Percentiles rank a stretch among this genome's conserved stretches.
These are phyloP conservation scores for Achlya flavicornis DNA, from an alignment of 2,888 invertebrate species.

Conservation along the genomic window DNA sequence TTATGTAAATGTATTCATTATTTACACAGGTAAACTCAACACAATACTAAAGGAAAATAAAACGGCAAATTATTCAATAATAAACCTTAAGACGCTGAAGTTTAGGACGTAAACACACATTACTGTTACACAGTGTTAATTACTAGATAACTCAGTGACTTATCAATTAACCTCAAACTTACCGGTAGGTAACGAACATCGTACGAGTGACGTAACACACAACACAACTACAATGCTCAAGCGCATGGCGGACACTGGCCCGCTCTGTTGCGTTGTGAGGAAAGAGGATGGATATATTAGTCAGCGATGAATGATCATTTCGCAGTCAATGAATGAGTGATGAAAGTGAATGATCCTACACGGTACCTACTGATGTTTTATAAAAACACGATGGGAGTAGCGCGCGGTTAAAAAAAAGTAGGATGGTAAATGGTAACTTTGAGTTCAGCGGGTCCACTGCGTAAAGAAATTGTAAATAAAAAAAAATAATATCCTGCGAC, in stretches of 20 bases:
- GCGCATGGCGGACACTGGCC: slow-evolving; percentile 51
- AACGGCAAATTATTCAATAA: too few species aligned
- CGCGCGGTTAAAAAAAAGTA: too few species aligned
- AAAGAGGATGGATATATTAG: not conserved
- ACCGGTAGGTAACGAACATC: slow-evolving; percentile 38
- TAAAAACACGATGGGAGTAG: too few species aligned
- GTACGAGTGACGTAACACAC: slow-evolving; percentile 27
- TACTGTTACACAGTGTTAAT: not conserved
- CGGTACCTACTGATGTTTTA: too few species aligned
- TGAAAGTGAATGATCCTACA: too few species aligned
- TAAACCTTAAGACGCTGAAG: not conserved
- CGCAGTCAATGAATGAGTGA: too few species aligned
- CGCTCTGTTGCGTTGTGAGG: not conserved
- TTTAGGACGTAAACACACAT: not conserved
- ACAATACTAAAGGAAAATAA: not conserved
- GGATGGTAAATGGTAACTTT: too few species aligned
- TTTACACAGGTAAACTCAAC: not conserved
- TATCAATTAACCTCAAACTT: not conserved
- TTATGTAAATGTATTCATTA: too few species aligned
- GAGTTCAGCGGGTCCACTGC: too few species aligned
- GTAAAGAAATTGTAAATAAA: too few species aligned
- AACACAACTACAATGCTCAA: slow-evolving; percentile 32
- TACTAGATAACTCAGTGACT: too few species aligned
- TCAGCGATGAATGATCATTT: not conserved
- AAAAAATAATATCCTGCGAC: too few species aligned